A percentile compares a stretch with the other conserved stretches of the same genome.
phyloP scores from a whole-genome alignment of 2,888 invertebrate species.

The Sinhomidia bicolor region DNA sequence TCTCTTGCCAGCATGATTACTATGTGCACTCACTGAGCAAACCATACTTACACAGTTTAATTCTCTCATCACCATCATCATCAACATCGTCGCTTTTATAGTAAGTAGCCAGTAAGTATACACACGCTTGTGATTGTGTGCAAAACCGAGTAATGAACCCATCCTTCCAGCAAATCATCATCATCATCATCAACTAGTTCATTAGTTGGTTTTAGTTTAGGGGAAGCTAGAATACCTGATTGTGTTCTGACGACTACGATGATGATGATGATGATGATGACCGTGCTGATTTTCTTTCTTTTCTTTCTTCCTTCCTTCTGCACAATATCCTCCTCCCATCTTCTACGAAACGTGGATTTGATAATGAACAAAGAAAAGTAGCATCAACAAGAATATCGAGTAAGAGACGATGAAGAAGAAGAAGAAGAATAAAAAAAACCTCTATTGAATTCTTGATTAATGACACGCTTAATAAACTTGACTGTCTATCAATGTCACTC shows the following conservation, averaged over 20 bases:
- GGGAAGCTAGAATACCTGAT: background rate
- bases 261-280: too few relatives aligned
- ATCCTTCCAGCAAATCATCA: background rate
- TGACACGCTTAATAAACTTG: constrained; percentile 64
- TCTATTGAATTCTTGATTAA: constrained; percentile 69
- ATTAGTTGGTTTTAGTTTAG: background rate
- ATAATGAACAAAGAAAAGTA: background rate
- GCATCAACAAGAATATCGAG: background rate
- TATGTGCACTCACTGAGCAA: too few relatives aligned
- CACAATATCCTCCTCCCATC: too few relatives aligned
- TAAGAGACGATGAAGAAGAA: background rate
- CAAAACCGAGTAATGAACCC: background rate
- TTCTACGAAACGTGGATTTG: too few relatives aligned
- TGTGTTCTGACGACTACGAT: too few relatives aligned
- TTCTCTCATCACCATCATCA: too few relatives aligned
- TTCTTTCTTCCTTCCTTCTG: too few relatives aligned
- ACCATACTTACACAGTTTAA: constrained; percentile 46
- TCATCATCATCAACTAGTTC: background rate
- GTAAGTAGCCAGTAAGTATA: background rate
- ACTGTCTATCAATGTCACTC: constrained; percentile 67
- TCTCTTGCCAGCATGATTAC: too few relatives aligned
- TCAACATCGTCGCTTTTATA: too few relatives aligned
- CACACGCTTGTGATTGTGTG: too few relatives aligned
- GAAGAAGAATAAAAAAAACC: background rate
- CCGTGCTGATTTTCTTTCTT: background rate